phyloP scores from a whole-genome alignment of 2,888 invertebrate genomes.

The Drosophila merina region DNA sequence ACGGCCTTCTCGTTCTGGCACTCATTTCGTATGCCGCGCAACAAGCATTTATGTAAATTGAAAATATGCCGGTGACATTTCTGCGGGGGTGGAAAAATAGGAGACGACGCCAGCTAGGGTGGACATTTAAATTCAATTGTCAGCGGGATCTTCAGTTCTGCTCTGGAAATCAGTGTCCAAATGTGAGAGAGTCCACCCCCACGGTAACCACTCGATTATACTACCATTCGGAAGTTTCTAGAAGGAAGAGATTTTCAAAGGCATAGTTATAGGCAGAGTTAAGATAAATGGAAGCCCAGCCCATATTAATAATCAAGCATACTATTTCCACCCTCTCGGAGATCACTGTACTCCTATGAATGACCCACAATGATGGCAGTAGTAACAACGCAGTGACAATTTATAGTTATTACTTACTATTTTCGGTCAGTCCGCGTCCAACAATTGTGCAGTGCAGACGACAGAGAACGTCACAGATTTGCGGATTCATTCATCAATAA shows the following conservation, averaged over 20 bases:
- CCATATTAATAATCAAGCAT: not conserved
- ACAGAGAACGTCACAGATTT: slow-evolving; percentile 23
- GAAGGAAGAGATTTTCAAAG: not conserved
- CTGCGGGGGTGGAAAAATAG: slow-evolving; percentile 24
- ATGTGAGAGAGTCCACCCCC: slow-evolving; percentile 16
- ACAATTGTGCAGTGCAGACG: slow-evolving; percentile 51
- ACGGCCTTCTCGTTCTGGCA: slow-evolving; percentile 32
- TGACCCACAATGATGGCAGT: slow-evolving; percentile 8
- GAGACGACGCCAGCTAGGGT: slow-evolving; percentile 29
- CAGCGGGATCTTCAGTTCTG: slow-evolving; percentile 51
- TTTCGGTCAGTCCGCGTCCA: slow-evolving; percentile 58
- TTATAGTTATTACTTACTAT: slow-evolving; percentile 66
- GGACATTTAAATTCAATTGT: slow-evolving; percentile 80
- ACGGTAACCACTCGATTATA: not conserved
- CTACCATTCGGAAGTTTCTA: not conserved
- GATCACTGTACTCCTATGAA: slow-evolving; percentile 11
- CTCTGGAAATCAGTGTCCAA: slow-evolving; percentile 45
- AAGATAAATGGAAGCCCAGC: too few species aligned
- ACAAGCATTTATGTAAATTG: slow-evolving; percentile 79
- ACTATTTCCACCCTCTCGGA: not conserved
- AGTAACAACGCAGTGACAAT: slow-evolving; percentile 55
- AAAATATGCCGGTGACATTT: slow-evolving; percentile 64
- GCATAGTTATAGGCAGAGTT: not conserved
- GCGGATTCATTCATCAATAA: slow-evolving; percentile 51
- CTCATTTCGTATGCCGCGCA: slow-evolving; percentile 66